Conservation (phyloP, 30 jellyfish, hydroid and myxozoan species). For the Pseudorhiza aurosa region DNA sequence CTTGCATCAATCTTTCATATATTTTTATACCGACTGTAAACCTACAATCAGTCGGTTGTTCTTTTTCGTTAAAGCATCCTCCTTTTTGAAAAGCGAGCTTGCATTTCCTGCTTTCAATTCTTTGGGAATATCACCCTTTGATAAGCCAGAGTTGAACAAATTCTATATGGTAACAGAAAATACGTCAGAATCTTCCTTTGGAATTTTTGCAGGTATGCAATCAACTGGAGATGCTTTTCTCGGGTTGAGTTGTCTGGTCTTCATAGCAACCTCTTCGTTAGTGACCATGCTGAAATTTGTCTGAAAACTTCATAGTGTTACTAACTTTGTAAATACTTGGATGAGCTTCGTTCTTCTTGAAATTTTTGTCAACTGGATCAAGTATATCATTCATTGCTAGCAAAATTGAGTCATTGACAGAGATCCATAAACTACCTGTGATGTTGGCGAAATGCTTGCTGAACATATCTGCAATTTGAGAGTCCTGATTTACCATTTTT, state of each 20-base stretch:
- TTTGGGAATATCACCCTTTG: not conserved
- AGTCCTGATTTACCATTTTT: constrained; percentile 36
- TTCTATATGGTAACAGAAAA: constrained; percentile 11
- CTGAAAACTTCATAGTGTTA: constrained; percentile 18
- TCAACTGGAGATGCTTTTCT: constrained; percentile 33
- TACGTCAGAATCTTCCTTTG: constrained; percentile 13
- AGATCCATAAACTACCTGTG: constrained; percentile 38
- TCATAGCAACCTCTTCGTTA: constrained; percentile 13
- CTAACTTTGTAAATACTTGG: constrained; percentile 31
- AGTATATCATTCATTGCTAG: not conserved
- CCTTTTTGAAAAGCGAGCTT: constrained; percentile 12
- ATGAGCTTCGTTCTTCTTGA: constrained; percentile 12
- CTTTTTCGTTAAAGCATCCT: constrained; percentile 39
- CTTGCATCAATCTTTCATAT: constrained; percentile 37
- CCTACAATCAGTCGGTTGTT: constrained; percentile 50
- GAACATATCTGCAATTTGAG: constrained; percentile 33
- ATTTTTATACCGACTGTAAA: constrained; percentile 35
- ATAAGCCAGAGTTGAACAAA: constrained; percentile 37
- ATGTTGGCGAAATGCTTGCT: constrained; percentile 28
- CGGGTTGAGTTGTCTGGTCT: constrained; percentile 31
- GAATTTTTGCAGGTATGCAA: constrained; percentile 21
- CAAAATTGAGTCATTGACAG: constrained; percentile 7
- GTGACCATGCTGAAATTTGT: constrained; percentile 11
- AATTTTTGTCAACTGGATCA: constrained; percentile 36
- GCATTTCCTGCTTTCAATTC: not conserved